Conservation (phyloP, 2,888 invertebrate species). For the Noctua comes region DNA sequence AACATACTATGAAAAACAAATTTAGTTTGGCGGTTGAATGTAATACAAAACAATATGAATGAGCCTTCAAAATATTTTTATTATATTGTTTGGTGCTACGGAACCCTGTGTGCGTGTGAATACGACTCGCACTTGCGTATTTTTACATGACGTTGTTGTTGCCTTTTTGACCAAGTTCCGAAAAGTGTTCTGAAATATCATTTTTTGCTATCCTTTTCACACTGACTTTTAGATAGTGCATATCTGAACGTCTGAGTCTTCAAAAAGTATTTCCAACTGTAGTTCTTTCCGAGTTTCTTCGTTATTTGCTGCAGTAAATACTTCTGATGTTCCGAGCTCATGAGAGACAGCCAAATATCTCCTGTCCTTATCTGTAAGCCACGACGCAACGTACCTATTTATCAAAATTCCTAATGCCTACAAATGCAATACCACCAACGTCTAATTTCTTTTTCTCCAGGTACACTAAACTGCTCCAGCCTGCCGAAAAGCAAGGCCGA, state of each 20-base stretch:
- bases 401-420: neutral
- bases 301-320: neutral
- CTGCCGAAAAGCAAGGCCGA: slow-evolving; percentile 92
- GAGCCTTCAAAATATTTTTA: too few relatives aligned
- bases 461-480: slow-evolving; percentile 89
- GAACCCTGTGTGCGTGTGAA: too few relatives aligned
- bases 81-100: too few relatives aligned
- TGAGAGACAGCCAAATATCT: neutral
- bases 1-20: too few relatives aligned
- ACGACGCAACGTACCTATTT: neutral
- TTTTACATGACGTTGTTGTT: neutral
- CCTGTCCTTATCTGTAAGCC: neutral
- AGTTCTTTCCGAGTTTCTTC: neutral
- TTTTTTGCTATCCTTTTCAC: too few relatives aligned
- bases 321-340: neutral
- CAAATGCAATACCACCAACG: neutral
- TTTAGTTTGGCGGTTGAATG: too few relatives aligned
- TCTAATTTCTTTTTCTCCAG: slow-evolving; percentile 70
- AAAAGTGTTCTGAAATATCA: too few relatives aligned
- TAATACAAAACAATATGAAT: too few relatives aligned
- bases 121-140: too few relatives aligned
- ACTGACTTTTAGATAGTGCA: too few relatives aligned
- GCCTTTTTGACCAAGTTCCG: neutral
- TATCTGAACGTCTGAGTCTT: neutral
- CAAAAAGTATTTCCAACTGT: neutral